Evolutionary conservation across 2,888 invertebrate species (phyloP), one percentile per base, ranked within the genome.

Genomic region (Xylota sylvarum): DNA sequence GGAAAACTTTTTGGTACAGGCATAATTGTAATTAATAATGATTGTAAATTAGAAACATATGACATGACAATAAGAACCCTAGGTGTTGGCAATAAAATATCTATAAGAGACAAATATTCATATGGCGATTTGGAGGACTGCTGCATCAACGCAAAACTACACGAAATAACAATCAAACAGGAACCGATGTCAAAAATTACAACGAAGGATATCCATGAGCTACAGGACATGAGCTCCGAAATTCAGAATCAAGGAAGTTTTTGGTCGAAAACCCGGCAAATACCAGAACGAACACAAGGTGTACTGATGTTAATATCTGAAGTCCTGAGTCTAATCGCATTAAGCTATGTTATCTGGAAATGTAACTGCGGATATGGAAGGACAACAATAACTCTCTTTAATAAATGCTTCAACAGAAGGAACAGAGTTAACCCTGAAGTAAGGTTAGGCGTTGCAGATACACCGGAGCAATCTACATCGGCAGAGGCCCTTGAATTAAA

Each of bases 1-100:
- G 60, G 43, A 40, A 62, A 43, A 62, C 43, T 62, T 35, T 27
- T 40, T 62, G 64, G 64, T 30, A 48, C 64, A 9, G 46, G 48
- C 14, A 30, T 48, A 10, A 48, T 48, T 32, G 17, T n/a, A n/a
- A 35, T 65, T 65, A 32, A 65, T 23, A 48, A 32, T 17, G 23
- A 27, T 14, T 65, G 65, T 32, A 48, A 10, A n/a, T 5, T 65
- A 35, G 32, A 48, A 19, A 65, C 65, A 10, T 65, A 50, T 35
- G 65, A 65, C 32, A 32, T 35, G 14, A 30, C 32, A 5, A 35
- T 65, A 48, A 32, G 27, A 50, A 65, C 48, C 10, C 14, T 55
- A 55, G 30, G 30, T 30, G 55, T 55, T n/a, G 55, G 55, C 2
- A 30, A n/a, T 27, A 30, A 55, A 27, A 30, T 55, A 55, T 17